Conservation (phyloP, 64 coral and sea anemone species). For the Anthopleura sola region DNA sequence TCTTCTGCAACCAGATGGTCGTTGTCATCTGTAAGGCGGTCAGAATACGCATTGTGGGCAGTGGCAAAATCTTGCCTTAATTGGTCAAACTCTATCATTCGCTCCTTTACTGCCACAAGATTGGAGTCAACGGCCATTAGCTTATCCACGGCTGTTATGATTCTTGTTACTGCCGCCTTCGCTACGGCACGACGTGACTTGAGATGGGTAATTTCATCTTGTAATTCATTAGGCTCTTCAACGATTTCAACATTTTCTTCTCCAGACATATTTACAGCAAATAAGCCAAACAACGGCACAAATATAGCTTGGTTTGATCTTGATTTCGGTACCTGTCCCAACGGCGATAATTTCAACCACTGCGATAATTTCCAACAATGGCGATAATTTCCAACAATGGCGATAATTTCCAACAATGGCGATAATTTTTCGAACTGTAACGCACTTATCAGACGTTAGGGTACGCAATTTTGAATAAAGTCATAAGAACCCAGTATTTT, state of each 20-base stretch:
- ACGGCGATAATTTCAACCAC: too few species aligned
- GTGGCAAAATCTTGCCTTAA: slow-evolving; percentile 20
- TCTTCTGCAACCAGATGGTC: slow-evolving; percentile 31
- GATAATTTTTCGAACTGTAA: too few species aligned
- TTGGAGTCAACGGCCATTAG: slow-evolving; percentile 29
- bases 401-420: too few species aligned
- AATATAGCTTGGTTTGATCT: slow-evolving; percentile 17
- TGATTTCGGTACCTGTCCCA: neutral
- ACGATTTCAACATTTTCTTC: slow-evolving; percentile 27
- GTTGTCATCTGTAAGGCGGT: slow-evolving; percentile 28
- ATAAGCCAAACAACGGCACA: slow-evolving; percentile 22
- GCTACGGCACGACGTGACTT: slow-evolving; percentile 37
- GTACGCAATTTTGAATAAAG: too few species aligned
- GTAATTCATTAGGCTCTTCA: slow-evolving; percentile 27
- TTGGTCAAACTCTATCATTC: slow-evolving; percentile 24
- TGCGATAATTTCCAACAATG: too few species aligned
- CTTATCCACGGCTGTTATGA: slow-evolving; percentile 34
- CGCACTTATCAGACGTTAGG: too few species aligned
- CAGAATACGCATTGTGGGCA: slow-evolving; percentile 23
- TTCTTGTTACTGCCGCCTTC: slow-evolving; percentile 43
- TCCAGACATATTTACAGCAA: slow-evolving; percentile 38
- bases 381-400: too few species aligned
- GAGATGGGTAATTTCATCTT: slow-evolving; percentile 36
- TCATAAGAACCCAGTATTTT: too few species aligned
- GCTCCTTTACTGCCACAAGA: slow-evolving; percentile 27